A percentile compares a stretch with the other conserved stretches of the same genome.
Evolutionary conservation across 2,888 invertebrate species (phyloP).

Genomic region (Palloptera scutellata): DNA sequence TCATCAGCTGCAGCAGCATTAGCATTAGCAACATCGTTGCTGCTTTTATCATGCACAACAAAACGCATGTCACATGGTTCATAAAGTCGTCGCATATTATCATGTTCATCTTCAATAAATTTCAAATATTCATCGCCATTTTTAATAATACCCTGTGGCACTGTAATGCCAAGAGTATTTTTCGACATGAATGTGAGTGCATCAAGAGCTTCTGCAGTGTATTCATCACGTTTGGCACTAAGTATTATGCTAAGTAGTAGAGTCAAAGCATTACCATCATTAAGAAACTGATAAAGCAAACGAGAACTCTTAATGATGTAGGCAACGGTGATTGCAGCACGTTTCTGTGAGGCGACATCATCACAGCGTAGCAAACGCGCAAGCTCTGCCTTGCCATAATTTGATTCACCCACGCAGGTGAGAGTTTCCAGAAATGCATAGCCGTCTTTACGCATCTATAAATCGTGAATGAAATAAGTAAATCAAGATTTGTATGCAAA

Average conservation of each 20-base stretch:
- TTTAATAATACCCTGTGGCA: slow-evolving; percentile 46
- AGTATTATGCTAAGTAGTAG: slow-evolving; percentile 56
- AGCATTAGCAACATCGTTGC: slow-evolving; percentile 12
- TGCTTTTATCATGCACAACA: slow-evolving; percentile 45
- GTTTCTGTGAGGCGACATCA: slow-evolving; percentile 53
- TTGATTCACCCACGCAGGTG: slow-evolving; percentile 61
- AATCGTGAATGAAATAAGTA: background rate
- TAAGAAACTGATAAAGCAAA: slow-evolving; percentile 58
- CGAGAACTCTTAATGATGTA: slow-evolving; percentile 59
- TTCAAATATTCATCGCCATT: slow-evolving; percentile 45
- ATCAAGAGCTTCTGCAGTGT: slow-evolving; percentile 58
- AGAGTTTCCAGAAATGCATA: slow-evolving; percentile 58
- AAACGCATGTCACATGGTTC: slow-evolving; percentile 57
- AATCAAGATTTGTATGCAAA: slow-evolving; percentile 4
- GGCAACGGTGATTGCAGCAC: slow-evolving; percentile 60
- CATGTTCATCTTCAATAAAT: slow-evolving; percentile 38
- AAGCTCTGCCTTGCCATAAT: slow-evolving; percentile 63
- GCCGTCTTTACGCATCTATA: slow-evolving; percentile 56
- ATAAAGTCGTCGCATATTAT: slow-evolving; percentile 37
- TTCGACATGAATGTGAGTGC: slow-evolving; percentile 59
- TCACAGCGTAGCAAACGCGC: slow-evolving; percentile 57
- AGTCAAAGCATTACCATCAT: slow-evolving; percentile 59
- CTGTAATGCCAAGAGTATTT: slow-evolving; percentile 52
- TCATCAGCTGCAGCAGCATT: slow-evolving; percentile 5
- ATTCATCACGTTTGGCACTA: slow-evolving; percentile 53